A percentile compares a stretch with the other conserved stretches of the same genome.
Evolutionary conservation across 2,797 vertebrate genomes (phyloP).

Genomic region (Pseudochromis fuscus): DNA sequence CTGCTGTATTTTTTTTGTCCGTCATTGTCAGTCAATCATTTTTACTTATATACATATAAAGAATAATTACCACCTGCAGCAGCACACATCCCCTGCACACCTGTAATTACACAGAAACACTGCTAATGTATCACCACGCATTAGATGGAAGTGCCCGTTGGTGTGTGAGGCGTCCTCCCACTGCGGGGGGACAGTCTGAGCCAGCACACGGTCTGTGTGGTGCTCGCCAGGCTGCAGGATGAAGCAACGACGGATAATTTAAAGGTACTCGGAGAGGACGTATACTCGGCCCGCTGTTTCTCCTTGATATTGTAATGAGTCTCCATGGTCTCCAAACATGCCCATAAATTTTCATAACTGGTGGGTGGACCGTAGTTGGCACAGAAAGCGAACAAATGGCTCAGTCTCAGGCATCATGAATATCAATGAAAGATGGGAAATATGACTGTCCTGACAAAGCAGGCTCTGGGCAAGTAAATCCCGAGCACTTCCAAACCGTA

Average conservation of each 20-base stretch:
- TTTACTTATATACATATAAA: constrained; percentile 21
- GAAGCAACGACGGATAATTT: constrained; percentile 50
- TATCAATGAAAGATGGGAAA: constrained; percentile 65
- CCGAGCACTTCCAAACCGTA: constrained; percentile 32
- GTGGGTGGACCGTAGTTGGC: constrained; percentile 66
- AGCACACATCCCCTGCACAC: constrained; percentile 19
- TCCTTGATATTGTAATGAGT: constrained; percentile 68
- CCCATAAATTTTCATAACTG: constrained; percentile 74
- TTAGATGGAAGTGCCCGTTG: constrained; percentile 39
- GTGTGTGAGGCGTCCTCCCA: constrained; percentile 35
- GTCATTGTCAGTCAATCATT: constrained; percentile 54
- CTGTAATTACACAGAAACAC: constrained; percentile 51
- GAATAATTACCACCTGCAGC: constrained; percentile 61
- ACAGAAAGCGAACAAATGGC: constrained; percentile 66
- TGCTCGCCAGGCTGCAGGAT: constrained; percentile 1
- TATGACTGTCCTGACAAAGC: constrained; percentile 37
- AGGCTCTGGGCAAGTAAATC: constrained; percentile 33
- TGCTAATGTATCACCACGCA: constrained; percentile 33
- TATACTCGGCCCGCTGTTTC: constrained; percentile 42
- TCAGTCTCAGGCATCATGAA: constrained; percentile 65
- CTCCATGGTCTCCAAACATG: constrained; percentile 68
- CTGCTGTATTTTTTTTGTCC: constrained; percentile 22
- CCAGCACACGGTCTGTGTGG: constrained; percentile 4
- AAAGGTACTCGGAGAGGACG: constrained; percentile 48
- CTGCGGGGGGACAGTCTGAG: constrained; percentile 1